Evolutionary conservation across 2,888 invertebrate genomes (phyloP).

Genomic region (Gymnocheta viridis): DNA sequence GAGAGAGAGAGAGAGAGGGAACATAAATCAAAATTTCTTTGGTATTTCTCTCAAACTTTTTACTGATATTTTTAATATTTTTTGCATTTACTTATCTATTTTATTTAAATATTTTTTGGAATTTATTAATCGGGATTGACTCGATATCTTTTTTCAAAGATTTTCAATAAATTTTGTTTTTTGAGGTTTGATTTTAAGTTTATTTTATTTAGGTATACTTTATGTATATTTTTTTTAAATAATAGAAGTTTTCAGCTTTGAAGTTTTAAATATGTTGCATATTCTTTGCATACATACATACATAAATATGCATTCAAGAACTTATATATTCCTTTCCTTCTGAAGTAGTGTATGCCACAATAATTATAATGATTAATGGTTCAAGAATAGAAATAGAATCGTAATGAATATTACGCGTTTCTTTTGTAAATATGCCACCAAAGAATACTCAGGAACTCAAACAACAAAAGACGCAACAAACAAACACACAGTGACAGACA

Average conservation of each 20-base stretch:
- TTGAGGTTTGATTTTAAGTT: no score
- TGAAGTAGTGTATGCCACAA: conserved; percentile 35
- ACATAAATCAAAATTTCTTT: no score
- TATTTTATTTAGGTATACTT: no score
- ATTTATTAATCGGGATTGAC: no score
- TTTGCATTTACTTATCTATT: no score
- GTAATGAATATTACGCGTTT: conserved; percentile 61
- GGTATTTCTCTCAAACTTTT: no score
- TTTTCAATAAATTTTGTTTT: no score
- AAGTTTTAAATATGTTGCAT: not conserved
- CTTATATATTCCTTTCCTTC: not conserved
- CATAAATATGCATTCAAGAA: not conserved
- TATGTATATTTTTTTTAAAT: no score
- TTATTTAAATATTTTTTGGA: no score
- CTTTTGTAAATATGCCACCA: conserved; percentile 63
- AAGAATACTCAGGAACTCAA: conserved; percentile 44
- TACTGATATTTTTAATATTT: no score
- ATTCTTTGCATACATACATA: not conserved
- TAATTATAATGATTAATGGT: conserved; percentile 68
- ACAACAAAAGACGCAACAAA: conserved; percentile 44
- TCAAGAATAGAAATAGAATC: conserved; percentile 60
- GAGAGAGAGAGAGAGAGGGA: no score
- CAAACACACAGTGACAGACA: not conserved
- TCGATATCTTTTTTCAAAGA: no score
- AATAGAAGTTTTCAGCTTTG: not conserved